These are phyloP conservation scores for Percopsis omiscomaycus DNA, from an alignment of 2,797 vertebrate species.

Conservation along the genomic window DNA sequence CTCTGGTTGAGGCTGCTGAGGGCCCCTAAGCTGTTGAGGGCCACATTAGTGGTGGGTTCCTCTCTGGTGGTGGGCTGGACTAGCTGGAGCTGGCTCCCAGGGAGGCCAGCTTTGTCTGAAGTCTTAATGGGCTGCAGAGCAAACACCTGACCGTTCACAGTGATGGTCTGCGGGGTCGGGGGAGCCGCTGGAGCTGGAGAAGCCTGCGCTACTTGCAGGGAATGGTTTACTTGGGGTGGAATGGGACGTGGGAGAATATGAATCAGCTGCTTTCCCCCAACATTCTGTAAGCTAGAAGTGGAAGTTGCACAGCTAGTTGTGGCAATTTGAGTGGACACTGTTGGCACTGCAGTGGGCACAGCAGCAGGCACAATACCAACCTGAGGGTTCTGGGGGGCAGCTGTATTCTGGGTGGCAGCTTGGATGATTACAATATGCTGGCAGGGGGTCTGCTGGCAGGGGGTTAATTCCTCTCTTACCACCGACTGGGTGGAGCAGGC, in stretches of 20 bases:
- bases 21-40: slow-evolving; percentile 93
- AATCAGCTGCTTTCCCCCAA: slow-evolving; percentile 93
- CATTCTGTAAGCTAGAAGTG: slow-evolving; percentile 81
- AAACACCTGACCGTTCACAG: slow-evolving; percentile 95
- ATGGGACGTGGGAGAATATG: slow-evolving; percentile 92
- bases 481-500: slow-evolving; percentile 81
- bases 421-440: slow-evolving; percentile 99
- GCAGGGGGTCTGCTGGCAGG: slow-evolving; percentile 82
- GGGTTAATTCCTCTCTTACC: slow-evolving; percentile 84
- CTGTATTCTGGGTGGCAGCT: slow-evolving; percentile 85
- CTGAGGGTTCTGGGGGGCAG: slow-evolving; percentile 80
- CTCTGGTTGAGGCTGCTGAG: slow-evolving; percentile 96
- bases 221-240: slow-evolving; percentile 65
- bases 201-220: slow-evolving; percentile 72
- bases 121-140: slow-evolving; percentile 93
- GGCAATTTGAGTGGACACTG: slow-evolving; percentile 71
- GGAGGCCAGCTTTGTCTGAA: slow-evolving; percentile 82
- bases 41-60: slow-evolving; percentile 92
- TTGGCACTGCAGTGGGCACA: slow-evolving; percentile 76
- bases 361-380: slow-evolving; percentile 80
- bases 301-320: slow-evolving; percentile 75
- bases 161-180: slow-evolving; percentile 91
- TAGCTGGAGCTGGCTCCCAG: slow-evolving; percentile 84
- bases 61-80: slow-evolving; percentile 92
- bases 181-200: slow-evolving; percentile 74